These are phyloP conservation scores for Caradrina clavipalpis DNA, from an alignment of 2,888 invertebrate genomes.

Conservation along the genomic window DNA sequence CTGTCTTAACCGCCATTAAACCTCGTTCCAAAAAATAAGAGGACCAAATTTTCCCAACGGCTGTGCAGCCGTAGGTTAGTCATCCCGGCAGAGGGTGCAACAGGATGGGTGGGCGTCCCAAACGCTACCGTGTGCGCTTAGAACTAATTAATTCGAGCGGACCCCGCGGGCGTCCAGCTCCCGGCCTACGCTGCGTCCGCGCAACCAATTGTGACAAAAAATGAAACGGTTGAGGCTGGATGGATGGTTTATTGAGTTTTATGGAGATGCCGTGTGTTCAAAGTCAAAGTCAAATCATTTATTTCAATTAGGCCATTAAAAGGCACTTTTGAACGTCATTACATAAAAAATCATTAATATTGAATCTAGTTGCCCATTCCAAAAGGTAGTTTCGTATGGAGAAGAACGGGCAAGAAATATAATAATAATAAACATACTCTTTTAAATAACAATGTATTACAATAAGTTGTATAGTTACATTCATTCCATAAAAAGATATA, in stretches of 20 bases:
- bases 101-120: constrained; percentile 67
- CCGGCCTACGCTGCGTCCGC: constrained; percentile 63
- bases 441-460: too few relatives aligned
- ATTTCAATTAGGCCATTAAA: too few relatives aligned
- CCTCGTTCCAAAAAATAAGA: background rate
- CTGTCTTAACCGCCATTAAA: background rate
- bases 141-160: constrained; percentile 66
- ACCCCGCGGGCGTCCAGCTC: constrained; percentile 62
- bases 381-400: too few relatives aligned
- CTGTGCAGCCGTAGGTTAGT: background rate
- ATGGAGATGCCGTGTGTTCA: background rate
- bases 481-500: too few relatives aligned
- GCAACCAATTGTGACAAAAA: constrained; percentile 41
- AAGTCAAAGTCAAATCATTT: too few relatives aligned
- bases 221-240: background rate
- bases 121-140: constrained; percentile 53
- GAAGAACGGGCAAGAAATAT: too few relatives aligned
- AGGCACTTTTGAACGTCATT: too few relatives aligned
- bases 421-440: too few relatives aligned
- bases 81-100: background rate
- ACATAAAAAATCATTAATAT: too few relatives aligned
- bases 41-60: background rate
- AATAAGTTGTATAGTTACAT: too few relatives aligned
- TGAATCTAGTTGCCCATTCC: too few relatives aligned
- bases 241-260: constrained; percentile 2